Conservation (phyloP, 2,888 invertebrate genomes). For the Eledone cirrhosa region DNA sequence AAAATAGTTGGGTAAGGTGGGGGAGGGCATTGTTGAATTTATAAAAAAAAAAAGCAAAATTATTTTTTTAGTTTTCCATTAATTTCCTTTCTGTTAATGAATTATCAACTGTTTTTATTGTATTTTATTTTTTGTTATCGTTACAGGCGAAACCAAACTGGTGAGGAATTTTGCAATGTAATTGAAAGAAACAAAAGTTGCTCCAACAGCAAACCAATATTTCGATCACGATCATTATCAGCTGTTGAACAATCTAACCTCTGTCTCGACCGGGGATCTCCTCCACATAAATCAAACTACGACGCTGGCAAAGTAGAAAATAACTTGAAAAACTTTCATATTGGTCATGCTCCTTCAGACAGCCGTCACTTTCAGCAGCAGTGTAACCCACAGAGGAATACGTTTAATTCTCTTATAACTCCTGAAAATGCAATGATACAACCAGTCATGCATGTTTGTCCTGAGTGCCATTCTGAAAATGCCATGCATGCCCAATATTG, state of each 20-base stretch:
- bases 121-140: too few relatives aligned
- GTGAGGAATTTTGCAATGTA: not conserved
- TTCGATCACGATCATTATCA: slow-evolving; percentile 21
- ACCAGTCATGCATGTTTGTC: not conserved
- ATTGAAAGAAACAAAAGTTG: not conserved
- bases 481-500: not conserved
- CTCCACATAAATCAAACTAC: slow-evolving; percentile 14
- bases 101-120: too few relatives aligned
- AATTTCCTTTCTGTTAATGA: too few relatives aligned
- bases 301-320: slow-evolving; percentile 3
- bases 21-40: too few relatives aligned
- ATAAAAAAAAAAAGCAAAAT: too few relatives aligned
- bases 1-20: too few relatives aligned
- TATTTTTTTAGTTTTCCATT: too few relatives aligned
- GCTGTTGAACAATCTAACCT: not conserved
- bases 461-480: not conserved
- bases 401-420: too few relatives aligned
- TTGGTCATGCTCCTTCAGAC: not conserved
- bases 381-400: not conserved
- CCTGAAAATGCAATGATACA: too few relatives aligned
- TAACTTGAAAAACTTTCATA: not conserved
- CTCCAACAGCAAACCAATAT: slow-evolving; percentile 13
- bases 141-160: too few relatives aligned
- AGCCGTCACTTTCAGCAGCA: not conserved
- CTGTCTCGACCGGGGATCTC: not conserved